Evolutionary conservation across 2,113 vertebrate species (phyloP).

Genomic region (Nothoprocta pentlandii): DNA sequence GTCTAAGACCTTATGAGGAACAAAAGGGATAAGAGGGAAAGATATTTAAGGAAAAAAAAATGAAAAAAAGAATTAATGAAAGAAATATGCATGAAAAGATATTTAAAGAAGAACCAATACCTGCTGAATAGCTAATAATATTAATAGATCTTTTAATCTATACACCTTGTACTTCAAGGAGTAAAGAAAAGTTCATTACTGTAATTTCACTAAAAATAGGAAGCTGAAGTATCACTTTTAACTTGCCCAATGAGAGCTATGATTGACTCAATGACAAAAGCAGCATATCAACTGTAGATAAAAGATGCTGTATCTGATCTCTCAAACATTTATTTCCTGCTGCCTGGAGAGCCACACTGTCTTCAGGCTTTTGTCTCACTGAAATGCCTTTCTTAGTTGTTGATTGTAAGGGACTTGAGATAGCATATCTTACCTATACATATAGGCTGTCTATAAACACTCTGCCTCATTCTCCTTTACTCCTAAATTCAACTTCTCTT

Average conservation of each 20-base stretch:
- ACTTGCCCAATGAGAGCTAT: neutral
- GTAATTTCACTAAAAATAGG: constrained; percentile 8
- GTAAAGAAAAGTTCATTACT: neutral
- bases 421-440: neutral
- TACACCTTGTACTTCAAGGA: neutral
- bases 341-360: neutral
- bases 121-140: constrained; percentile 18
- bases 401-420: neutral
- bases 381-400: neutral
- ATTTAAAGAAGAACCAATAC: neutral
- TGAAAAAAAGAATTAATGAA: constrained; percentile 3
- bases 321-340: neutral
- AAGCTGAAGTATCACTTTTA: neutral
- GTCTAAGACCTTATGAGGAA: constrained; percentile 46
- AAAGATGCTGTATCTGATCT: neutral
- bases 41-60: neutral
- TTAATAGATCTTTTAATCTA: constrained; percentile 22
- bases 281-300: neutral
- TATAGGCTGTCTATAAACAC: neutral
- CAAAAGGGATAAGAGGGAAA: constrained; percentile 18
- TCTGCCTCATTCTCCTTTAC: neutral
- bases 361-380: neutral
- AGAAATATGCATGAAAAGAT: neutral
- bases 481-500: neutral
- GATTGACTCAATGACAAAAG: neutral